phyloP scores from a whole-genome alignment of 2,113 vertebrate genomes.

The Lichenostomus cassidix region DNA sequence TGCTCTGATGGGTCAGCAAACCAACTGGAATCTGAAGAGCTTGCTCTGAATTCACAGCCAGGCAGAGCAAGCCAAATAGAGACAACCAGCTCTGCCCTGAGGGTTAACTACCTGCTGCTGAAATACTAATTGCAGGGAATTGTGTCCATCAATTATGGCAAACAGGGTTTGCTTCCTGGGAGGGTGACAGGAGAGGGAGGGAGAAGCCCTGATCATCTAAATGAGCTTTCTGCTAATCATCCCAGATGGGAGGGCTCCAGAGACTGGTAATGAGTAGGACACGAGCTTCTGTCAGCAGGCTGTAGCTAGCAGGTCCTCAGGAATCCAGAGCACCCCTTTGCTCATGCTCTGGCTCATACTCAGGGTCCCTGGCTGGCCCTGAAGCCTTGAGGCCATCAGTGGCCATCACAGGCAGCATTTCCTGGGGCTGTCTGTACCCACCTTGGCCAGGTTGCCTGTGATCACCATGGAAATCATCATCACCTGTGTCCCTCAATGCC shows the following conservation, averaged over 20 bases:
- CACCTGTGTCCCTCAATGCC: not conserved
- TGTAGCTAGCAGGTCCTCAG: rapidly evolving
- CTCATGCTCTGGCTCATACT: rapidly evolving
- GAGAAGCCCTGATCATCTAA: not conserved
- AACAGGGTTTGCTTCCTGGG: not conserved
- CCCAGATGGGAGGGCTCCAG: not conserved
- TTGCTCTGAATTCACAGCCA: not conserved
- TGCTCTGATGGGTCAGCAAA: not conserved
- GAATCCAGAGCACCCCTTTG: not conserved
- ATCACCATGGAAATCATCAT: not conserved
- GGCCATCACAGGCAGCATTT: not conserved
- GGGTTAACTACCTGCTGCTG: slow-evolving; percentile 61
- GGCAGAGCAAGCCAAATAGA: not conserved
- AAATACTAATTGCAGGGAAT: slow-evolving; percentile 52
- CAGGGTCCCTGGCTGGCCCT: rapidly evolving
- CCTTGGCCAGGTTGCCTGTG: not conserved
- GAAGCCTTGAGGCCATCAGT: not conserved
- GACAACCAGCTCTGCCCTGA: slow-evolving; percentile 6
- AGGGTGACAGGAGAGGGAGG: not conserved
- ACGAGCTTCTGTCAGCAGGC: not conserved
- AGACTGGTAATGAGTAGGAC: not conserved
- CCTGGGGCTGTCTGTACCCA: not conserved
- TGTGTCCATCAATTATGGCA: slow-evolving; percentile 38
- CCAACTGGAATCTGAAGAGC: not conserved
- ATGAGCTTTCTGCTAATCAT: not conserved